Evolutionary conservation across 2,113 vertebrate genomes (phyloP), one percentile per base, ranked within the genome.

Genomic region (Oriolus oriolus): DNA sequence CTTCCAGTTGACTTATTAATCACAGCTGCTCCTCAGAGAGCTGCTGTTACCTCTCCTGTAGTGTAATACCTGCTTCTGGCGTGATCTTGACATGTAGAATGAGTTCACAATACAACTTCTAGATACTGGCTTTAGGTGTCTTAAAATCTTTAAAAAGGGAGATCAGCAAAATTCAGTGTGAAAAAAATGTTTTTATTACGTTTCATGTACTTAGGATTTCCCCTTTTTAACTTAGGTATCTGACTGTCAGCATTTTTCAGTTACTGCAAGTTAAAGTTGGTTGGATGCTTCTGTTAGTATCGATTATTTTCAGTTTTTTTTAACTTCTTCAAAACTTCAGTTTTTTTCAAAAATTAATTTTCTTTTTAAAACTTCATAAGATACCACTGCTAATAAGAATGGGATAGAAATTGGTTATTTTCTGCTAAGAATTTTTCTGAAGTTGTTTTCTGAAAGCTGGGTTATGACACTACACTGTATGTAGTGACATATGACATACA

Each of bases 11-110:
- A 61, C 22, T 75, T 65, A 41, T 10, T 54, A n/a, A 35, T 89
- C 26, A 33, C 33, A 59, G 49, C 30, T 83, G 42, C 49, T 88
- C 1, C 56, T 83, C 37, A 61, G 33, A 91, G 70, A 94, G 86
- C 65, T 85, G 52, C 86, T 83, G 18, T 75, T 97, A 68, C 84
- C 59, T 95, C 70, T 97, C 11, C 91, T 95, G 47, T 88, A 84
- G 94, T 63, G 80, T 90, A 96, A 84, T 63, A 82, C 42, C 68
- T 95, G 83, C 93, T 97, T 92, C 95, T 96, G 93, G 53, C 88
- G 75, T 78, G 89, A 87, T 92, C 79, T 87, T 95, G 84, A 82
- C 71, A 28, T 33, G 16, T n/a, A 96, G 84, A 97, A 81, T 64
- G 77, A 95, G 74, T 86, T 76, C 87, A 92, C 50, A 60, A 10